Evolutionary conservation across 2,113 vertebrate genomes (phyloP).

Genomic region (Scortum barcoo): DNA sequence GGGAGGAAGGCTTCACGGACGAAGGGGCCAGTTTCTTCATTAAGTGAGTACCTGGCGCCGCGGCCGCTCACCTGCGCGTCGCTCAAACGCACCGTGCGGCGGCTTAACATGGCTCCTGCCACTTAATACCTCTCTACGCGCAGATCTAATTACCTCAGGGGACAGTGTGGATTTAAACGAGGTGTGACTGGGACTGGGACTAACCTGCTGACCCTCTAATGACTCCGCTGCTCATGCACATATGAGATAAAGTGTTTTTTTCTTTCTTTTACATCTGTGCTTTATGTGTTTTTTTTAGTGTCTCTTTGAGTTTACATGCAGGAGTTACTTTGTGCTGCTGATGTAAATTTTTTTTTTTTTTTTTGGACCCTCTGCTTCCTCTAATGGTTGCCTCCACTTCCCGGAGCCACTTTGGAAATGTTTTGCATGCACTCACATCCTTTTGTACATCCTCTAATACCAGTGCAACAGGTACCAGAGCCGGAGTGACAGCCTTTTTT

Average conservation of each 20-base stretch:
- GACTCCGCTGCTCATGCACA: conserved; percentile 24
- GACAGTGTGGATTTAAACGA: conserved; percentile 7
- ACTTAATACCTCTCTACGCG: conserved; percentile 27
- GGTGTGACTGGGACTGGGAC: conserved; percentile 13
- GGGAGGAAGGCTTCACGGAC: conserved; percentile 95
- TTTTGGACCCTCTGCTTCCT: background rate
- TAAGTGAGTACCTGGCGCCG: conserved; percentile 87
- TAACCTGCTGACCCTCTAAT: conserved; percentile 42
- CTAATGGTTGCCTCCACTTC: background rate
- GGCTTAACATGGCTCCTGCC: conserved; percentile 55
- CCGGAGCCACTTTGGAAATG: background rate
- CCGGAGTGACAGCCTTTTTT: too few relatives aligned
- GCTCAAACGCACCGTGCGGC: conserved; percentile 12
- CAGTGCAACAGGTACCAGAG: background rate
- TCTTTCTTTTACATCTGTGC: background rate
- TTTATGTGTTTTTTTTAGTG: background rate
- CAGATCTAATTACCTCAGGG: conserved; percentile 16
- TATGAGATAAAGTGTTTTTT: background rate
- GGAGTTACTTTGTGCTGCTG: background rate
- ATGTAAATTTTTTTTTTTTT: background rate
- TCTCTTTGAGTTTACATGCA: background rate
- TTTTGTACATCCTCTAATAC: background rate
- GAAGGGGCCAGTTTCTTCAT: conserved; percentile 96
- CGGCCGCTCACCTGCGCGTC: conserved; percentile 12
- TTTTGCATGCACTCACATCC: background rate